Percentiles rank a stretch among this genome's conserved stretches.
Conservation (phyloP, 2,113 vertebrate species). For the Gallinago paraguaiae region DNA sequence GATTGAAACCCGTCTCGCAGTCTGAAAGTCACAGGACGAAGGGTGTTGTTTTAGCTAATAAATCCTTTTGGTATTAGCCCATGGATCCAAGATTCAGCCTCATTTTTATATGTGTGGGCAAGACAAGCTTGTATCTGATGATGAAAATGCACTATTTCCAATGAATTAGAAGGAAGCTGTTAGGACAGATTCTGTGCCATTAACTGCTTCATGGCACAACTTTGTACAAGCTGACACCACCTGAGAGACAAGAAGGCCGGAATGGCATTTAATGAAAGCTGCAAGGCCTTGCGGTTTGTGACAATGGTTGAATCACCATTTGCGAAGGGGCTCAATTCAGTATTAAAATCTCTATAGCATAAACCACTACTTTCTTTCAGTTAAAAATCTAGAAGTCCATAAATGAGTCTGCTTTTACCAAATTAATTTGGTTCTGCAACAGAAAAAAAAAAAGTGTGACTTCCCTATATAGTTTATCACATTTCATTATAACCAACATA, state of each 20-base stretch:
- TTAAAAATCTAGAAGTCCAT: background rate
- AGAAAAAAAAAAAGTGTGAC: fast-evolving
- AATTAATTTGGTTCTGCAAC: background rate
- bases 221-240: background rate
- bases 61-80: background rate
- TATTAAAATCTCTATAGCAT: background rate
- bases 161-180: background rate
- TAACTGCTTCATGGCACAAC: background rate
- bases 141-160: background rate
- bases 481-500: background rate
- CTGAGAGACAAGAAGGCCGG: background rate
- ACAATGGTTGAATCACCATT: background rate
- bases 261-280: background rate
- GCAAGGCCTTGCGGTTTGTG: background rate
- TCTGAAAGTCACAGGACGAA: background rate
- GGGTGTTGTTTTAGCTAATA: background rate
- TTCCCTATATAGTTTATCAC: background rate
- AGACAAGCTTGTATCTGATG: background rate
- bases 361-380: background rate
- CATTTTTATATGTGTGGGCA: background rate
- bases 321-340: background rate
- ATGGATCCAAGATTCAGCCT: background rate
- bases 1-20: background rate
- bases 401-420: background rate
- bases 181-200: background rate